These are phyloP conservation scores for Oligia strigilis DNA, from an alignment of 2,888 invertebrate species.

Conservation along the genomic window DNA sequence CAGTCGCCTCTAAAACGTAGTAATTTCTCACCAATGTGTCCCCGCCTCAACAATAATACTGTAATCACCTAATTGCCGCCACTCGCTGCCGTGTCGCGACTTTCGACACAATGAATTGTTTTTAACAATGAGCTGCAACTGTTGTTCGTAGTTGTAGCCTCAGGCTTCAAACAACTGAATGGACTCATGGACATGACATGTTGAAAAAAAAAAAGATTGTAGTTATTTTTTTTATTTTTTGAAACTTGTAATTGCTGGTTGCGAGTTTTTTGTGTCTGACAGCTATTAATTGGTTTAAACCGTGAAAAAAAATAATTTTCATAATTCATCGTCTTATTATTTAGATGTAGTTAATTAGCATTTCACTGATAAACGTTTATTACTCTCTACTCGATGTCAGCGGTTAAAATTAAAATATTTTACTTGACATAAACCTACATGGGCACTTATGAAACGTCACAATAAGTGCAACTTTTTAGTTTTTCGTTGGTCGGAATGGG, in stretches of 20 bases:
- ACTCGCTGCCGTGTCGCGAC: conserved; percentile 65
- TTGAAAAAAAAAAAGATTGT: conserved; percentile 20
- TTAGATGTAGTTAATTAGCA: not conserved
- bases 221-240: conserved; percentile 19
- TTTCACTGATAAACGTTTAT: not conserved
- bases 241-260: conserved; percentile 16
- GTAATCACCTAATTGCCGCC: conserved; percentile 69
- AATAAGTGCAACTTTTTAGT: not conserved
- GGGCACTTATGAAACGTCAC: too few species aligned
- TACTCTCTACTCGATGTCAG: not conserved
- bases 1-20: not conserved
- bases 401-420: not conserved
- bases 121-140: conserved; percentile 61
- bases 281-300: not conserved
- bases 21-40: conserved; percentile 47
- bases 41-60: conserved; percentile 60
- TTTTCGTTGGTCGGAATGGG: not conserved
- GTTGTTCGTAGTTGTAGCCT: conserved; percentile 49
- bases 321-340: too few species aligned
- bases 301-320: not conserved
- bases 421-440: not conserved
- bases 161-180: conserved; percentile 49
- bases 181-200: conserved; percentile 42
- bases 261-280: conserved; percentile 1
- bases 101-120: conserved; percentile 73